Conservation (phyloP, 2,113 vertebrate genomes). For the Xerus inauris region DNA sequence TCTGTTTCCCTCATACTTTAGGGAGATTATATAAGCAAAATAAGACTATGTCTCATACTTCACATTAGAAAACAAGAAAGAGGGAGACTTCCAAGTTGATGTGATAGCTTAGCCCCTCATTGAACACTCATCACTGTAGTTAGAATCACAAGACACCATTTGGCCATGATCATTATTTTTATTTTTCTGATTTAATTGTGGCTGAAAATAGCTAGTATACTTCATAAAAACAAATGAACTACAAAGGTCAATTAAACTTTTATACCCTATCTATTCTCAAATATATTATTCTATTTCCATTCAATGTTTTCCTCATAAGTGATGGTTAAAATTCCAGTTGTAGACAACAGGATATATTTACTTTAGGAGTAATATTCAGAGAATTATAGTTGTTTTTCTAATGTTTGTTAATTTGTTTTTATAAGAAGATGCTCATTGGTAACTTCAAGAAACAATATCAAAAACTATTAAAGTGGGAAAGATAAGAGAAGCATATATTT, state of each 20-base stretch:
- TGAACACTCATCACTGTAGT: not conserved
- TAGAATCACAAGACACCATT: not conserved
- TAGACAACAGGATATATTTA: not conserved
- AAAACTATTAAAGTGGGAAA: not conserved
- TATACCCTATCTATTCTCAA: not conserved
- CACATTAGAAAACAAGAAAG: not conserved
- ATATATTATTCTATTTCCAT: not conserved
- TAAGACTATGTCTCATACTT: not conserved
- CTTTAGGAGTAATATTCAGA: not conserved
- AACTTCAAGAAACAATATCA: not conserved
- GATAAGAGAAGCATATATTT: not conserved
- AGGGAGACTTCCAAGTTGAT: not conserved
- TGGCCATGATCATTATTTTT: not conserved
- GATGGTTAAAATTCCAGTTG: not conserved
- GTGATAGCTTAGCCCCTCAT: not conserved
- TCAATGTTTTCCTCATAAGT: not conserved
- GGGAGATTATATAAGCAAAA: not conserved
- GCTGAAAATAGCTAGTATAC: not conserved
- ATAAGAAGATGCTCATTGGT: not conserved
- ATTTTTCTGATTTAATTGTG: slow-evolving; percentile 19
- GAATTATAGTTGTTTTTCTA: not conserved
- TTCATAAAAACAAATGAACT: slow-evolving; percentile 3
- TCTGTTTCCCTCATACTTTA: not conserved
- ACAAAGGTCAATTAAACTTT: not conserved
- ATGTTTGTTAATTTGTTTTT: slow-evolving; percentile 18